Evolutionary conservation across 2,113 vertebrate species (phyloP).

Genomic region (Gallinago media): DNA sequence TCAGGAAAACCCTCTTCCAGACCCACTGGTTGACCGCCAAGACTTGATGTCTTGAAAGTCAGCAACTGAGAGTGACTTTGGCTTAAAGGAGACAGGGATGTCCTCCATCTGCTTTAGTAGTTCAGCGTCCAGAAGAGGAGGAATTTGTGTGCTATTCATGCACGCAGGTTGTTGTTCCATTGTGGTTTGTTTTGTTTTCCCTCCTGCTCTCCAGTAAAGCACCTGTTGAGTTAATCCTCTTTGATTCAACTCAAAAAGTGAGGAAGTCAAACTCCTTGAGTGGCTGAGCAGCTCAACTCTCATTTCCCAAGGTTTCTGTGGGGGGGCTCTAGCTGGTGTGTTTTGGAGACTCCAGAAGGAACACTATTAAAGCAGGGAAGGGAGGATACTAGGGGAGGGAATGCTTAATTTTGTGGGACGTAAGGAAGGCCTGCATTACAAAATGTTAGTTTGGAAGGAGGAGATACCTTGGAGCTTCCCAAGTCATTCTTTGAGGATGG

Average conservation of each 20-base stretch:
- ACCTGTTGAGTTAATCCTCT: conserved; percentile 52
- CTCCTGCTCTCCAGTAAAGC: background rate
- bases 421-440: background rate
- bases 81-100: background rate
- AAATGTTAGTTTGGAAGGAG: background rate
- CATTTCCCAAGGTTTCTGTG: background rate
- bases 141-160: background rate
- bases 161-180: conserved; percentile 26
- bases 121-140: background rate
- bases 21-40: background rate
- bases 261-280: conserved; percentile 13
- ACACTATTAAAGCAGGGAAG: background rate
- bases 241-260: conserved; percentile 7
- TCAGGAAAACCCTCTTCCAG: background rate
- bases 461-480: background rate
- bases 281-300: background rate
- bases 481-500: background rate
- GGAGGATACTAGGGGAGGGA: background rate
- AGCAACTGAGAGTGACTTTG: background rate
- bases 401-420: background rate
- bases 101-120: conserved; percentile 25
- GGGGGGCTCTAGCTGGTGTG: background rate
- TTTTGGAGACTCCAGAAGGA: background rate
- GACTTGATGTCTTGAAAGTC: background rate
- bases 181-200: conserved; percentile 41